Evolutionary conservation across 2,888 invertebrate genomes (phyloP).

Genomic region (Macrosoma leucophasiata): DNA sequence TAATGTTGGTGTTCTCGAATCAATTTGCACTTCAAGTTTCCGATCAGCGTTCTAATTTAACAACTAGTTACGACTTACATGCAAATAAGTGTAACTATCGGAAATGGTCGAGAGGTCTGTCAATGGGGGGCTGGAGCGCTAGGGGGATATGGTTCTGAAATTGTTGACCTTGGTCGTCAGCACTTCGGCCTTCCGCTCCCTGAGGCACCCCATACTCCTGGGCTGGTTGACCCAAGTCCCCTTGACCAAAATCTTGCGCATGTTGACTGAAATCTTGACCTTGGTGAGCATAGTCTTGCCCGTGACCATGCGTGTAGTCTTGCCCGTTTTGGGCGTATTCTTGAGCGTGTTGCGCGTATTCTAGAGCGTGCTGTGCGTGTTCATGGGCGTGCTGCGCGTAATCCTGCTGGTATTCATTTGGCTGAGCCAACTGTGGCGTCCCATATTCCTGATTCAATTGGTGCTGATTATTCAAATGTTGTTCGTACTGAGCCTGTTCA

Average conservation of each 20-base stretch:
- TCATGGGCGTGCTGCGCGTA: conserved; percentile 20
- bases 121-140: conserved; percentile 60
- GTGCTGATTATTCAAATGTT: conserved; percentile 31
- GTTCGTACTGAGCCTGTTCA: conserved; percentile 46
- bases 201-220: conserved; percentile 53
- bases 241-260: conserved; percentile 32
- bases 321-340: conserved; percentile 27
- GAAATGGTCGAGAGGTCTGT: conserved; percentile 64
- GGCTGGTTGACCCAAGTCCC: conserved; percentile 24
- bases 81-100: conserved; percentile 35
- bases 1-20: no score
- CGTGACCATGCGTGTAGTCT: conserved; percentile 24
- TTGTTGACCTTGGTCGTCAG: conserved; percentile 40
- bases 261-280: conserved; percentile 33
- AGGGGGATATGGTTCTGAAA: conserved; percentile 66
- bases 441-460: conserved; percentile 35
- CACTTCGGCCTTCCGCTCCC: conserved; percentile 54
- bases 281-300: conserved; percentile 27
- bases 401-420: conserved; percentile 24
- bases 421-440: conserved; percentile 25
- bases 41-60: conserved; percentile 6
- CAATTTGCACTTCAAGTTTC: no score
- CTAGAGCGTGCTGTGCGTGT: conserved; percentile 25
- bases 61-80: conserved; percentile 15
- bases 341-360: conserved; percentile 25